Conservation (phyloP, 2,888 invertebrate genomes). For the Oxycera nigricornis region DNA sequence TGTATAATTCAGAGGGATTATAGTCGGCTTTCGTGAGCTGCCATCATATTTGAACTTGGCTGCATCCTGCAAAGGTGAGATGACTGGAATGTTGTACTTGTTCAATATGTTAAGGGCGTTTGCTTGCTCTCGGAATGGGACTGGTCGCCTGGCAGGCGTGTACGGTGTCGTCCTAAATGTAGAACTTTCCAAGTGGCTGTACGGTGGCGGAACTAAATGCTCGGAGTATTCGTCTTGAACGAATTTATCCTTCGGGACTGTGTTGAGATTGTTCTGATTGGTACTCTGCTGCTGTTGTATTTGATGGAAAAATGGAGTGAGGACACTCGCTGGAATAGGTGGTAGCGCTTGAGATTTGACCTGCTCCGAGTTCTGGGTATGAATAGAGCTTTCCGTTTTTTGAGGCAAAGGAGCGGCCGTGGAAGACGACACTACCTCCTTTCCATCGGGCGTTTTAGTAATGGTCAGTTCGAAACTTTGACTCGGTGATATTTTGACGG, state of each 20-base stretch:
- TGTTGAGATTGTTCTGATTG: not conserved
- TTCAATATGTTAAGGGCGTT: conserved; percentile 43
- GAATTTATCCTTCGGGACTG: not conserved
- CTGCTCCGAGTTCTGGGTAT: not conserved
- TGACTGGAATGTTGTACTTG: conserved; percentile 45
- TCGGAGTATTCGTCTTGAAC: conserved; percentile 41
- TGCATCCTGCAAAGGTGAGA: conserved; percentile 44
- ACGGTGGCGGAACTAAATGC: conserved; percentile 44
- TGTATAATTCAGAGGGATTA: conserved; percentile 2
- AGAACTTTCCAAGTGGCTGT: conserved; percentile 24
- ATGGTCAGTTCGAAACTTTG: conserved; percentile 14
- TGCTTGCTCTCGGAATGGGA: conserved; percentile 20
- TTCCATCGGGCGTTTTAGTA: not conserved
- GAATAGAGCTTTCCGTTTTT: not conserved
- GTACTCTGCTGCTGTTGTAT: conserved; percentile 16
- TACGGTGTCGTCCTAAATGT: conserved; percentile 30
- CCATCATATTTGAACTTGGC: conserved; percentile 31
- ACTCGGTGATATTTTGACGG: not conserved
- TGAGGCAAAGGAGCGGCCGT: not conserved
- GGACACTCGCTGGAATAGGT: conserved; percentile 44
- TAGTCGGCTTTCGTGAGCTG: not conserved
- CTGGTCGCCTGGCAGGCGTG: not conserved
- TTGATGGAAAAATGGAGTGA: conserved; percentile 45
- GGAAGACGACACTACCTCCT: not conserved
- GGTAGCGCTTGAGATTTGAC: conserved; percentile 31